Base-by-base conservation (phyloP, 2,113 vertebrate species). In the Bos javanicus region DNA sequence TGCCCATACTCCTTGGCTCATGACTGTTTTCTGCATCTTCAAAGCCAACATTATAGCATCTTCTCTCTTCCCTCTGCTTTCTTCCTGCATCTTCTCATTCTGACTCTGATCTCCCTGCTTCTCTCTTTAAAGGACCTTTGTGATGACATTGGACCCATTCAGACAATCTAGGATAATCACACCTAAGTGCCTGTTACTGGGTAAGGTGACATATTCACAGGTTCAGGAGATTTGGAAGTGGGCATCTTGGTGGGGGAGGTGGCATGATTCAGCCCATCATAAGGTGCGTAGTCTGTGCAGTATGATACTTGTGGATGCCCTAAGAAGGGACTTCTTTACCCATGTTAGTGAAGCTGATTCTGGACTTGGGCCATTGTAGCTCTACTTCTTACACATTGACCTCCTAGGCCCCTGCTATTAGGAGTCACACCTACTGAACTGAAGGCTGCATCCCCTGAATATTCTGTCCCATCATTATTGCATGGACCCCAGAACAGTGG, bases 1-100 rank as follows among this genome's bases (percentile, higher is more conserved):
- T 13, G 1, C 39, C 23, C 12, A 7, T 5, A 1, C 71, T 84
- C 52, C 7, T 23, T 8, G 36, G 39, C 21, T 46, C 4, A 0
- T 12, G 46, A 33, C 52, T 2, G 2, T 4, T 33, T 64, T 46
- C 7, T 71, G 4, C 56, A 25, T 30, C 62, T 62, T 23, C 92
- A 83, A 36, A 52, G 39, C 25, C 43, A 59, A 43, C 30, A n/a
- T 21, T 21, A 2, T 6, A 2, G 25, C 39, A 7, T 88, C 30
- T 46, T 78, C n/a, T 57, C 33, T 67, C 52, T 28, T 56, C 26
- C 14, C 3, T 33, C 67, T 76, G 33, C 28, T 76, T 33, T 50
- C 7, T 57, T 30, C 21, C 23, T 50, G 5, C 0, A 16, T 30
- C 36, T 46, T 89, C 86, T 89, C 59, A 19, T 25, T 57, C 39